Evolutionary conservation across 2,888 invertebrate genomes (phyloP).

Genomic region (Lasioglossum malachurum): DNA sequence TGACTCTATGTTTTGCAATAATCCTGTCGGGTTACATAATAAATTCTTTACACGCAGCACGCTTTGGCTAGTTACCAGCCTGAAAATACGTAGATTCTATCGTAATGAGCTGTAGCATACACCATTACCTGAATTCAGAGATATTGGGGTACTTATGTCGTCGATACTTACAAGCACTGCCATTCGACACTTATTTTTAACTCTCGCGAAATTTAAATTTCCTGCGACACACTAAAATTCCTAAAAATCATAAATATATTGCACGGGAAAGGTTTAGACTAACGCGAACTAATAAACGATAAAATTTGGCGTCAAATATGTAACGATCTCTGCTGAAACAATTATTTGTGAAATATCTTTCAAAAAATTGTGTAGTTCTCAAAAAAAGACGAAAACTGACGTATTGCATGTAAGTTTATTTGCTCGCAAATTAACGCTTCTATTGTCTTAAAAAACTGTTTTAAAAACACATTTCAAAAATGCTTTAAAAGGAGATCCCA

Average conservation of each 20-base stretch:
- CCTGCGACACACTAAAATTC: background rate
- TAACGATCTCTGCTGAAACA: background rate
- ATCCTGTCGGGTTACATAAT: constrained; percentile 69
- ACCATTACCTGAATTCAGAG: constrained; percentile 56
- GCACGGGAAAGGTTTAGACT: background rate
- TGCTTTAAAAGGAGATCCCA: too few relatives aligned
- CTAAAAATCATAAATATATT: background rate
- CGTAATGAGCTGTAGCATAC: constrained; percentile 65
- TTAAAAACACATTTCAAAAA: too few relatives aligned
- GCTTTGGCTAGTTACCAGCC: constrained; percentile 74
- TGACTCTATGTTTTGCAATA: constrained; percentile 66
- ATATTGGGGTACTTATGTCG: constrained; percentile 34
- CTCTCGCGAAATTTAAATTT: background rate
- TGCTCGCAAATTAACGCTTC: too few relatives aligned
- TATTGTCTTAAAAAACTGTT: too few relatives aligned
- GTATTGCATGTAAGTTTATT: too few relatives aligned
- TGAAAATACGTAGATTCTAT: constrained; percentile 74
- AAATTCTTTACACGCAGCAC: constrained; percentile 66
- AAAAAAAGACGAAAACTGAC: too few relatives aligned
- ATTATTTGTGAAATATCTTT: background rate
- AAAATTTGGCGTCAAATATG: background rate
- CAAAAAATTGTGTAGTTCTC: background rate
- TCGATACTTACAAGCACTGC: background rate
- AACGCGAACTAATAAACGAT: background rate
- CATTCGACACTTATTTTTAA: background rate